Evolutionary conservation across 2,888 invertebrate species (phyloP).

Genomic region (Athalia cordata): DNA sequence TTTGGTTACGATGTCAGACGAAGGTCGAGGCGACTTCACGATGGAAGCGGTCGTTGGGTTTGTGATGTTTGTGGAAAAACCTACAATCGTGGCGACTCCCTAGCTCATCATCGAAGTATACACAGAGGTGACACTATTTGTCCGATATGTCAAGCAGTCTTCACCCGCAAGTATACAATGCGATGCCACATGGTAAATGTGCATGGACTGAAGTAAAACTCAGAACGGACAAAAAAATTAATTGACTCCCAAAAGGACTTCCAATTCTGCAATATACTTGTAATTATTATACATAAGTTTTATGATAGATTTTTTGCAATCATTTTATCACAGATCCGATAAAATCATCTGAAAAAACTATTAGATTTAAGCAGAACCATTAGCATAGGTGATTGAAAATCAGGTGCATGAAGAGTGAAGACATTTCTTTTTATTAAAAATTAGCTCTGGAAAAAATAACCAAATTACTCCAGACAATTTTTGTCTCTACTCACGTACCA

Average conservation of each 20-base stretch:
- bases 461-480: too few relatives aligned
- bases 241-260: conserved; percentile 22
- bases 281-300: conserved; percentile 6
- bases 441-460: conserved; percentile 8
- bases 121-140: conserved; percentile 73
- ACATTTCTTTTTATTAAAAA: neutral
- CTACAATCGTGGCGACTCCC: conserved; percentile 72
- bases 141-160: conserved; percentile 71
- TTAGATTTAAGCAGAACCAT: too few relatives aligned
- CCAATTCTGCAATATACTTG: conserved; percentile 11
- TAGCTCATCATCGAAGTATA: conserved; percentile 73
- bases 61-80: conserved; percentile 73
- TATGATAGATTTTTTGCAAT: neutral
- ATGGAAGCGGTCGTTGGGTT: conserved; percentile 70
- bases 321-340: too few relatives aligned
- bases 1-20: conserved; percentile 60
- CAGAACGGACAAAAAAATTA: conserved; percentile 41
- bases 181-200: conserved; percentile 71
- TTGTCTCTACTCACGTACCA: too few relatives aligned
- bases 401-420: neutral
- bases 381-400: too few relatives aligned
- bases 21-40: conserved; percentile 68
- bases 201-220: conserved; percentile 66
- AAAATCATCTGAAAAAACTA: too few relatives aligned
- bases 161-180: conserved; percentile 72